These are phyloP conservation scores for Mechanitis mazaeus DNA, from an alignment of 2,888 invertebrate genomes.

Conservation along the genomic window DNA sequence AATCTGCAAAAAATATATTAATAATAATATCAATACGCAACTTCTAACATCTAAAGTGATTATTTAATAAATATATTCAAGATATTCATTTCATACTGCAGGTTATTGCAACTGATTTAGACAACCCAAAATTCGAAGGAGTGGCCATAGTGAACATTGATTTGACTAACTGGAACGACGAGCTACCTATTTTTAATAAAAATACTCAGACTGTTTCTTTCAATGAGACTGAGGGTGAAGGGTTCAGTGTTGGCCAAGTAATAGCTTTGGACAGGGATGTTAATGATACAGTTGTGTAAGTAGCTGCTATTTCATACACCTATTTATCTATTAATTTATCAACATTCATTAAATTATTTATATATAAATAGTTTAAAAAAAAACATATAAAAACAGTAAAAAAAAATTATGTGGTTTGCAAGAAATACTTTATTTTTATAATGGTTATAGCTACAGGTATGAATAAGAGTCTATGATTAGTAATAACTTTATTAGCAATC, in stretches of 20 bases:
- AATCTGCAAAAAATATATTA: too few relatives aligned
- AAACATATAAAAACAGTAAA: too few relatives aligned
- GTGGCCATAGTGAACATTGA: constrained; percentile 63
- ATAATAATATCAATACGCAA: too few relatives aligned
- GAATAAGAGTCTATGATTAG: too few relatives aligned
- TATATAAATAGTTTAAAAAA: too few relatives aligned
- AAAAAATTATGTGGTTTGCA: too few relatives aligned
- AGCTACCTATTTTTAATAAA: constrained; percentile 78
- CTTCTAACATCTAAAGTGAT: background rate
- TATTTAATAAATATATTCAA: background rate
- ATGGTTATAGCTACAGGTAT: too few relatives aligned
- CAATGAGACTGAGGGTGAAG: constrained; percentile 74
- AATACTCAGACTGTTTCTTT: constrained; percentile 53
- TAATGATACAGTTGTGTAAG: constrained; percentile 76
- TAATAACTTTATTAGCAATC: too few relatives aligned
- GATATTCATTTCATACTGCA: constrained; percentile 26
- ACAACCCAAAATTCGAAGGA: constrained; percentile 47
- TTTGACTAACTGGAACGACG: constrained; percentile 83
- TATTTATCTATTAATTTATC: too few relatives aligned
- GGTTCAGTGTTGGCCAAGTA: constrained; percentile 69
- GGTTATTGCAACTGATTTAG: constrained; percentile 59
- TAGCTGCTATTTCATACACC: constrained; percentile 21
- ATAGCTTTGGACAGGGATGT: constrained; percentile 79
- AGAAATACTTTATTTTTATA: too few relatives aligned
- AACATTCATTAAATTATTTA: too few relatives aligned